These are phyloP conservation scores for Pandion haliaetus DNA, from an alignment of 2,113 vertebrate species.

Conservation along the genomic window DNA sequence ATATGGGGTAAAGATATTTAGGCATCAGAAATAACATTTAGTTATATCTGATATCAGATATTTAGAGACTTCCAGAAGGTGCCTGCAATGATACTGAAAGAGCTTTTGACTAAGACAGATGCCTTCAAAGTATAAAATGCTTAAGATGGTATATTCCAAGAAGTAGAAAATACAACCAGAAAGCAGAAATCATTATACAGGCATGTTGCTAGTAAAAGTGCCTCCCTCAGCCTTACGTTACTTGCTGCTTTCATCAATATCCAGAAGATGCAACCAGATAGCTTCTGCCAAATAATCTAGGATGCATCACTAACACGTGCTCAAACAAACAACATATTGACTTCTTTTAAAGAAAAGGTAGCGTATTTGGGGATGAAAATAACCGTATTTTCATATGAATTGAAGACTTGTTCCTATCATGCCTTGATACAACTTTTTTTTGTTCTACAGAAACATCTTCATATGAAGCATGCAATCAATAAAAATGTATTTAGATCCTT, in stretches of 20 bases:
- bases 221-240: not conserved
- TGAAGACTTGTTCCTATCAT: not conserved
- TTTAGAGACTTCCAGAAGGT: not conserved
- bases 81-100: not conserved
- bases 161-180: not conserved
- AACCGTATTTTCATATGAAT: not conserved
- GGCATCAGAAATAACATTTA: not conserved
- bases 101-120: not conserved
- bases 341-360: not conserved
- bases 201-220: rapidly evolving
- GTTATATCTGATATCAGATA: not conserved
- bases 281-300: not conserved
- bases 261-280: not conserved
- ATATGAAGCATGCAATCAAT: not conserved
- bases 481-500: rapidly evolving
- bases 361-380: not conserved
- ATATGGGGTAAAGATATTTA: not conserved
- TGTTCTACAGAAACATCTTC: not conserved
- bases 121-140: not conserved
- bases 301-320: not conserved
- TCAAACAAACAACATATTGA: not conserved
- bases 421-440: not conserved
- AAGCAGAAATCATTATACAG: not conserved
- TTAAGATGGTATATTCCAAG: not conserved
- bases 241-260: not conserved